Base-by-base conservation (phyloP, 1,140 invertebrate genomes). In the Gryllus bimaculatus region DNA sequence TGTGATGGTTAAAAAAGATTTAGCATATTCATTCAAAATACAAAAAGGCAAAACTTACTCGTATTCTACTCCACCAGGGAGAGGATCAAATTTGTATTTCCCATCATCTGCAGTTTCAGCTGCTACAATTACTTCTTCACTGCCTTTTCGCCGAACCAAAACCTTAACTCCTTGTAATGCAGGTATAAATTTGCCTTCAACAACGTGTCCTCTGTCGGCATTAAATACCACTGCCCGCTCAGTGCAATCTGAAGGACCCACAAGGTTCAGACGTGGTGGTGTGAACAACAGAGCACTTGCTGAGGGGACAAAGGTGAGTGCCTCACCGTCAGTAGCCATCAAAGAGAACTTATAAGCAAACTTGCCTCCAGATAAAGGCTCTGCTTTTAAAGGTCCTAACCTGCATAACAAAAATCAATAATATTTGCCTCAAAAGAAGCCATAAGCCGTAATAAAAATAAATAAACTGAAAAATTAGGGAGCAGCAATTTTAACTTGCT, bases 71-170 rank as follows among this genome's bases (percentile, higher is more conserved):
- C 78, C 66, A 39, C 73, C 89, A 84, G 92, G 90, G 47, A 96
- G 88, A 76, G 95, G 94, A 8, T 93, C 93, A 83, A 95, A 91
- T 81, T 87, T 90, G 84, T 95, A 96, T 78, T 87, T 88, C n/a
- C 97, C 96, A 79, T 92, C 89, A 47, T 83, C 82, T 81, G 88
- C 86, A 4, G 90, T 91, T 8, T 86, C 83, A 66, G 87, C 48
- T 39, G 84, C 87, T 26, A 85, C 85, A 12, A 87, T 83, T 20
- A 85, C 87, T 26, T 83, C 81, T 74, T 87, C 84, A 74, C 86
- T 85, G 73, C 86, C 83, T 80, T 85, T 85, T 0, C 86, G 80
- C 82, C 12, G 86, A 83, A 73, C 83, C 13, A 88, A 91, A 73
- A 97, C 85, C 8, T 87, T 88, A 15, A 93, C 94, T 77, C 90